These are phyloP conservation scores for Iguana delicatissima DNA, from an alignment of 2,797 vertebrate genomes.

Conservation along the genomic window DNA sequence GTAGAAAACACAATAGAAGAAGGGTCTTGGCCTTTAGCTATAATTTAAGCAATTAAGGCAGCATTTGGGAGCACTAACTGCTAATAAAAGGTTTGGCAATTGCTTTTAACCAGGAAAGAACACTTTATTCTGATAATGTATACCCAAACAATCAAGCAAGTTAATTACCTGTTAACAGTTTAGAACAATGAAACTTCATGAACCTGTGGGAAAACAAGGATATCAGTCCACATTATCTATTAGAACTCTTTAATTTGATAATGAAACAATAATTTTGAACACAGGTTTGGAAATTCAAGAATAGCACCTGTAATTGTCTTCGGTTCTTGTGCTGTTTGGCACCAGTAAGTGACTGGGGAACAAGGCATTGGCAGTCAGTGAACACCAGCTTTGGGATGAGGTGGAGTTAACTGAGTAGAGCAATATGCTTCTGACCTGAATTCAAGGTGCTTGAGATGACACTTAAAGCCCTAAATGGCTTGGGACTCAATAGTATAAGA, in stretches of 20 bases:
- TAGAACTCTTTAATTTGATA: neutral
- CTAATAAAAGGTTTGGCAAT: conserved; percentile 16
- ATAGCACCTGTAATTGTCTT: neutral
- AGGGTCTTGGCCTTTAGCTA: conserved; percentile 7
- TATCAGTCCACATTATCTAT: neutral
- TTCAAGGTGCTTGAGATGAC: too few relatives aligned
- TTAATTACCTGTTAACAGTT: neutral
- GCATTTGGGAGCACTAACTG: neutral
- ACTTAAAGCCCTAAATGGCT: too few relatives aligned
- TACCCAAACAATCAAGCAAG: conserved; percentile 46
- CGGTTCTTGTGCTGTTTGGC: neutral
- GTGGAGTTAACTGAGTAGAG: neutral
- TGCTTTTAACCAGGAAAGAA: conserved; percentile 12
- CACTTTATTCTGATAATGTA: conserved; percentile 23
- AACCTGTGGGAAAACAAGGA: neutral
- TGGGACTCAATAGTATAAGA: too few relatives aligned
- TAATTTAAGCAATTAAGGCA: neutral
- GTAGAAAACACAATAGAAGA: neutral
- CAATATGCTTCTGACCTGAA: neutral
- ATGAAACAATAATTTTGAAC: neutral
- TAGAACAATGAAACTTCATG: neutral
- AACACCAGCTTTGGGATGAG: neutral
- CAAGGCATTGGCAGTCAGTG: neutral
- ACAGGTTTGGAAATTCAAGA: neutral
- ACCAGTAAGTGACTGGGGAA: neutral